These are phyloP conservation scores for Cromileptes altivelis DNA, from an alignment of 2,113 vertebrate species.

Conservation along the genomic window DNA sequence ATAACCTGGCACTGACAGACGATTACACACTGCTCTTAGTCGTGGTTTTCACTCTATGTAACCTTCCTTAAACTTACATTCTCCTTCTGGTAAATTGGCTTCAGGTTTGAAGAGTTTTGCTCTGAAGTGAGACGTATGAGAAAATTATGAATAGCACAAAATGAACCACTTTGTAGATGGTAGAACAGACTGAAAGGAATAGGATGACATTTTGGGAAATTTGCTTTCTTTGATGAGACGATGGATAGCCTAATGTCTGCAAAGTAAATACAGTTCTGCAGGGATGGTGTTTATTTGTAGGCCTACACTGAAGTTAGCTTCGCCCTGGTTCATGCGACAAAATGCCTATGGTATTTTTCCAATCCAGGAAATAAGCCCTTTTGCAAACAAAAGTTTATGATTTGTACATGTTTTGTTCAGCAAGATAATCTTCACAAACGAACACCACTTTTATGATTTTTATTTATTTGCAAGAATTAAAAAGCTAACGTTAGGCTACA, in stretches of 20 bases:
- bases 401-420: too few relatives aligned
- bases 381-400: too few relatives aligned
- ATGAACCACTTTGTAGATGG: background rate
- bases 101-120: constrained; percentile 36
- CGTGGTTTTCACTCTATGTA: constrained; percentile 16
- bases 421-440: too few relatives aligned
- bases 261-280: background rate
- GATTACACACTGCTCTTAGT: constrained; percentile 32
- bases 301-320: too few relatives aligned
- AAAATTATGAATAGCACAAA: constrained; percentile 47
- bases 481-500: too few relatives aligned
- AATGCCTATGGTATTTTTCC: too few relatives aligned
- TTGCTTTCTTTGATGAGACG: background rate
- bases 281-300: too few relatives aligned
- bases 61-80: constrained; percentile 18
- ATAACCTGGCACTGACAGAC: constrained; percentile 48
- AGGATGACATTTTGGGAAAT: background rate
- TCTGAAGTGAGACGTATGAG: background rate
- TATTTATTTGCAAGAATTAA: too few relatives aligned
- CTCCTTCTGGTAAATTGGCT: background rate
- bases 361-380: too few relatives aligned
- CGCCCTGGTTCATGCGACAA: too few relatives aligned
- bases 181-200: background rate
- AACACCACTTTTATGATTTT: too few relatives aligned
- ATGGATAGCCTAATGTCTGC: background rate